Conservation (phyloP, 1,140 invertebrate species). For the Prorops nasuta region DNA sequence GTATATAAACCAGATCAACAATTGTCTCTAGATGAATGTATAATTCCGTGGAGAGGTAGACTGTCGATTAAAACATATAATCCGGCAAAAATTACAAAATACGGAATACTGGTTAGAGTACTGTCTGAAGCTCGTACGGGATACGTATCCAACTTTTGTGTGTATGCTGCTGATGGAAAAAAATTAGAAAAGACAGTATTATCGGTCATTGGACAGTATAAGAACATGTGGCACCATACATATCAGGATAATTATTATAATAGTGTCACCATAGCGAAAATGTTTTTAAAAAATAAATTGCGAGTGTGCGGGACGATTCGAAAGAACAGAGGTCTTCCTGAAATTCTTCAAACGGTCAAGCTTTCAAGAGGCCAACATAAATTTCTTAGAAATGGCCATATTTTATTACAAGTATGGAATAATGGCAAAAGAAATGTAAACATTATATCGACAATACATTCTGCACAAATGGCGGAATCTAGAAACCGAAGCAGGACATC, state of each 20-base stretch:
- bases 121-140: conserved; percentile 23
- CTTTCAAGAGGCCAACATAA: conserved; percentile 4
- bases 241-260: conserved; percentile 29
- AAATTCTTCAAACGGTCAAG: background rate
- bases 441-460: conserved; percentile 12
- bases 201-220: conserved; percentile 17
- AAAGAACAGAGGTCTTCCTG: conserved; percentile 15
- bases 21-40: conserved; percentile 23
- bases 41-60: conserved; percentile 24
- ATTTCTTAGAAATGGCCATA: conserved; percentile 8
- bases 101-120: conserved; percentile 23
- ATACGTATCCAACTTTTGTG: conserved; percentile 22
- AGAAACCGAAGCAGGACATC: conserved; percentile 10
- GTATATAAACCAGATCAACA: conserved; percentile 21
- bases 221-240: conserved; percentile 22
- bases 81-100: no score
- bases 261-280: conserved; percentile 19
- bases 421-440: conserved; percentile 11
- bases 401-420: conserved; percentile 15
- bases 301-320: conserved; percentile 21
- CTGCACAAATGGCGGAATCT: conserved; percentile 8
- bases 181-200: conserved; percentile 18
- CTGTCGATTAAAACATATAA: conserved; percentile 20
- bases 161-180: conserved; percentile 22
- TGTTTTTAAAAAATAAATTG: conserved; percentile 15